A percentile compares a stretch with the other conserved stretches of the same genome.
These are phyloP conservation scores for Drosophila hamatofila DNA, from an alignment of 2,888 invertebrate species.

Conservation along the genomic window DNA sequence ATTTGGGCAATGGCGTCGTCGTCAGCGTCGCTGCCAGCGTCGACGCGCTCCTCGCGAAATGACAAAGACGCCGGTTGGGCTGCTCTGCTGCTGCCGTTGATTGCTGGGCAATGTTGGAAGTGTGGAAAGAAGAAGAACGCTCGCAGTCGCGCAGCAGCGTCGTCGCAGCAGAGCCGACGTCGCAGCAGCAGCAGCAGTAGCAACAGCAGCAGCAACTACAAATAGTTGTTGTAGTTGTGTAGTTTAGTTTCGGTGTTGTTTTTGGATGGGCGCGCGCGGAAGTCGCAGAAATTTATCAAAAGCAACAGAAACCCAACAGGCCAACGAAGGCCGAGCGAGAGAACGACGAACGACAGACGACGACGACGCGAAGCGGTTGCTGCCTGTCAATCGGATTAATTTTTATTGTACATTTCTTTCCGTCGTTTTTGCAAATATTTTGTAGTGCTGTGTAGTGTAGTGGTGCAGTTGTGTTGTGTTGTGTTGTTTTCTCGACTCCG, in stretches of 20 bases:
- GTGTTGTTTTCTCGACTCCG: slow-evolving; percentile 38
- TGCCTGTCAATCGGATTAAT: slow-evolving; percentile 74
- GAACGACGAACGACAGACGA: slow-evolving; percentile 31
- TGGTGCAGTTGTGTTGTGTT: slow-evolving; percentile 47
- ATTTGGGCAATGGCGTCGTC: slow-evolving; percentile 71
- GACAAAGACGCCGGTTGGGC: slow-evolving; percentile 74
- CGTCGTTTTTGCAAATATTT: slow-evolving; percentile 58
- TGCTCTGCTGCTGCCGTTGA: slow-evolving; percentile 38
- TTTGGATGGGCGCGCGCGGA: slow-evolving; percentile 73
- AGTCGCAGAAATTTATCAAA: slow-evolving; percentile 72
- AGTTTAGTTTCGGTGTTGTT: slow-evolving; percentile 74
- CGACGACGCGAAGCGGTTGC: slow-evolving; percentile 65
- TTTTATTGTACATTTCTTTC: slow-evolving; percentile 72
- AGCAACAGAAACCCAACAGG: slow-evolving; percentile 48
- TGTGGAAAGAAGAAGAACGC: slow-evolving; percentile 54
- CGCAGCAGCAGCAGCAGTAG: slow-evolving; percentile 12
- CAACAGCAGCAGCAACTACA: slow-evolving; percentile 67
- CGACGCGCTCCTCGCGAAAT: slow-evolving; percentile 60
- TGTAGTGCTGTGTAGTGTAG: slow-evolving; percentile 53
- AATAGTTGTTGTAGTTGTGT: slow-evolving; percentile 75
- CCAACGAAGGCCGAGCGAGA: slow-evolving; percentile 54
- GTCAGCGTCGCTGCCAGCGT: slow-evolving; percentile 53
- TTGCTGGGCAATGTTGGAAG: slow-evolving; percentile 50
- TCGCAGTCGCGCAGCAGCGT: slow-evolving; percentile 50
- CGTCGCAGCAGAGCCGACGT: slow-evolving; percentile 28